Evolutionary conservation across 2,888 invertebrate species (phyloP).

Genomic region (Pantelozetes paolii): DNA sequence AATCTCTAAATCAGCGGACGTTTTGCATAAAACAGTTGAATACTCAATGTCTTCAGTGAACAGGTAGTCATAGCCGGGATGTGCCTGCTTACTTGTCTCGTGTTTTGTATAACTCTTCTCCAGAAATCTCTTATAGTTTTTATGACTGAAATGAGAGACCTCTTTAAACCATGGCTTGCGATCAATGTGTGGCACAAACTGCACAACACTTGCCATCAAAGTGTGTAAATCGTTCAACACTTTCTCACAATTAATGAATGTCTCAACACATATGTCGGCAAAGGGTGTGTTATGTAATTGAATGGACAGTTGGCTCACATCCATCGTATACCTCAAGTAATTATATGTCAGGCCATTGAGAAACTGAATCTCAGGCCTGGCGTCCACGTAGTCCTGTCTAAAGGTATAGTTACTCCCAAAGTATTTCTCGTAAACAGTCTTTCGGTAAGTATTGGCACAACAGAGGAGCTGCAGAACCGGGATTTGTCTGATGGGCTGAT

Average conservation of each 20-base stretch:
- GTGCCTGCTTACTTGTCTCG: no score
- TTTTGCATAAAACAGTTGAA: neutral
- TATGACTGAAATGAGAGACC: neutral
- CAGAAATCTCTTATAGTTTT: neutral
- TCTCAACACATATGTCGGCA: neutral
- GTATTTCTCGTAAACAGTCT: no score
- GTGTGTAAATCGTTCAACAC: neutral
- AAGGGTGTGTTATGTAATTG: neutral
- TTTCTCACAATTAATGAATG: neutral
- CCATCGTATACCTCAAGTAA: neutral
- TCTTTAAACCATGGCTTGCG: neutral
- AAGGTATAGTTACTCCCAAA: neutral
- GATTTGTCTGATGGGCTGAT: neutral
- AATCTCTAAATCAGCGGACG: neutral
- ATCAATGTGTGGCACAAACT: neutral
- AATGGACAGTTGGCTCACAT: neutral
- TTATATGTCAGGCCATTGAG: neutral
- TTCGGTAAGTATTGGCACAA: neutral
- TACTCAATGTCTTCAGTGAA: neutral
- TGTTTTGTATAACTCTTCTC: no score
- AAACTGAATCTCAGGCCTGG: neutral
- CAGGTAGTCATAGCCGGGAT: neutral
- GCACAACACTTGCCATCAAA: neutral
- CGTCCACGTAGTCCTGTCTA: neutral
- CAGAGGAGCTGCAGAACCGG: neutral